Conservation (phyloP, 1,140 invertebrate species). For the Drosophila nebulosa region DNA sequence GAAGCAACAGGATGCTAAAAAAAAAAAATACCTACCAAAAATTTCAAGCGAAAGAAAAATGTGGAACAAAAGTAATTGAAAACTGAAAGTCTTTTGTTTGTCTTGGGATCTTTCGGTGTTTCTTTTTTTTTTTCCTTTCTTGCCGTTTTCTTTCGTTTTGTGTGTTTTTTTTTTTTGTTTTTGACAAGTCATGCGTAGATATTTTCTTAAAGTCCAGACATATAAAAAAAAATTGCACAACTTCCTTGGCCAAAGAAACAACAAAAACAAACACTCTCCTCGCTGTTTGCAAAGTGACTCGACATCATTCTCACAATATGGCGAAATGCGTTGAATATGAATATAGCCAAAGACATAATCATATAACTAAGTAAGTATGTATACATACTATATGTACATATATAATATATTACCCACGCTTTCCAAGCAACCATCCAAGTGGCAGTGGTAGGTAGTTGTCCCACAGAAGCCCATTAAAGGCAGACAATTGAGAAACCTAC, state of each 20-base stretch:
- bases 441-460: constrained; percentile 6
- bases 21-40: neutral
- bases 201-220: constrained; percentile 16
- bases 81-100: constrained; percentile 58
- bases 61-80: constrained; percentile 46
- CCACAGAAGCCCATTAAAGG: constrained; percentile 53
- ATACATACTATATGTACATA: no score
- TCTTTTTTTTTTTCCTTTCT: neutral
- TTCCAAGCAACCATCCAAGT: constrained; percentile 29
- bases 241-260: constrained; percentile 26
- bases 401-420: constrained; percentile 58
- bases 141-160: neutral
- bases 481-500: constrained; percentile 31
- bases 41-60: constrained; percentile 20
- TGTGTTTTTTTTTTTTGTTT: neutral
- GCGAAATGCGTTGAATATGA: constrained; percentile 25
- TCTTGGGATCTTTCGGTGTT: neutral
- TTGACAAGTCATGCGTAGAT: constrained; percentile 52
- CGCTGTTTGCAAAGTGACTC: constrained; percentile 39
- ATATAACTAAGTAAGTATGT: constrained; percentile 48
- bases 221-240: constrained; percentile 44
- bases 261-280: neutral
- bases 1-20: constrained; percentile 43
- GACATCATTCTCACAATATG: constrained; percentile 52
- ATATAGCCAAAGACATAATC: constrained; percentile 52